phyloP scores from a whole-genome alignment of 1,140 invertebrate genomes.

The Zaprionus nigranus region DNA sequence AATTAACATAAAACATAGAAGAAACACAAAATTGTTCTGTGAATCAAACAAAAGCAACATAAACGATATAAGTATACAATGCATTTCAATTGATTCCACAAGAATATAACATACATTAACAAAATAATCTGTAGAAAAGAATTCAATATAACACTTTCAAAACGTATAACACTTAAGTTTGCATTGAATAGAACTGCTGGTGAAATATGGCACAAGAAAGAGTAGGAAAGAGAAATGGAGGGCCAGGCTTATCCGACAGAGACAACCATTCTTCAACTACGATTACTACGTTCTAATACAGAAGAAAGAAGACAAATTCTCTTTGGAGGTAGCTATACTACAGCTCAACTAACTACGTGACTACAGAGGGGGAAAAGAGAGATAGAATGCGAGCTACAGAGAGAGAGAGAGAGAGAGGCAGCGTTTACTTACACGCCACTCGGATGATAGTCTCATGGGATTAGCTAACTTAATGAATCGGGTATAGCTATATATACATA shows the following conservation, averaged over 20 bases:
- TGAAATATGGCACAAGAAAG: slow-evolving; percentile 7
- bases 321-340: slow-evolving; percentile 19
- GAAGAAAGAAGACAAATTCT: neutral
- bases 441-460: slow-evolving; percentile 46
- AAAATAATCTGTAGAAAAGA: neutral
- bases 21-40: slow-evolving; percentile 1
- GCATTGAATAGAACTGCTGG: neutral
- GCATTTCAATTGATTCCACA: neutral
- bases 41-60: neutral
- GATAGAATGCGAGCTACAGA: slow-evolving; percentile 1
- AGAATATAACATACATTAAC: neutral
- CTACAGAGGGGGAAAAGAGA: slow-evolving; percentile 34
- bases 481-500: slow-evolving; percentile 44
- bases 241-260: neutral
- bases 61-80: slow-evolving; percentile 19
- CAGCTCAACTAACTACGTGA: slow-evolving; percentile 38
- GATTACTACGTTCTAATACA: neutral
- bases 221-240: neutral
- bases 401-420: slow-evolving; percentile 16
- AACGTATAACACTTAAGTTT: neutral
- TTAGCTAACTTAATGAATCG: slow-evolving; percentile 31
- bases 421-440: slow-evolving; percentile 69
- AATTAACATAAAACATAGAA: slow-evolving; percentile 13
- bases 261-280: slow-evolving; percentile 1
- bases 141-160: neutral